Base-by-base conservation (phyloP, 2,113 vertebrate species). In the Oreotragus oreotragus region DNA sequence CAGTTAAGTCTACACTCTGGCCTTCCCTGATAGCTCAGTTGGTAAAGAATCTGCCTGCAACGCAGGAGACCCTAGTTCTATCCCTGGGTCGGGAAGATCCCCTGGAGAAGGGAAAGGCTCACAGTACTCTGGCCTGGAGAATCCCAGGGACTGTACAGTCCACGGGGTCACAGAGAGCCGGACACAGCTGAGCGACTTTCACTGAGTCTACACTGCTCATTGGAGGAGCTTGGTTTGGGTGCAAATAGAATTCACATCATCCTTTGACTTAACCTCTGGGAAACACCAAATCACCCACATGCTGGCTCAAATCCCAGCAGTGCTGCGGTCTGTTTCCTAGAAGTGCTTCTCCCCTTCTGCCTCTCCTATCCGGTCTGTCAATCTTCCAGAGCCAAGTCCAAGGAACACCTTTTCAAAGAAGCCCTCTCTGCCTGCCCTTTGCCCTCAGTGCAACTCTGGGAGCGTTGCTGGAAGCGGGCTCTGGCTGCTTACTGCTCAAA, bases 151-250 rank as follows among this genome's bases (percentile, higher is more conserved):
- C 64, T 36, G 6, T 36, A 70, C n/a, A 23, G n/a, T 70, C 19
- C n/a, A 3, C 10, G 64, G 64, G n/a, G n/a, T 70, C 64, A 64
- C 62, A 70, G n/a, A 64, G 33, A 21, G n/a, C 23, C 2, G 2
- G 66, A 36, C 66, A 23, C 2, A 5, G 36, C n/a, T 11, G 19
- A 70, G 19, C 0, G 1, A 21, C 17, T 23, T 70, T 6, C 19
- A 21, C 66, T 6, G 19, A 43, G 5, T 33, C 79, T 30, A 33
- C 28, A 60, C n/a, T 0, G 0, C 27, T 76, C n/a, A 7, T 6
- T 30, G 76, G 80, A 70, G 28, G 58, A 93, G 76, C 36, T 36
- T 7, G 28, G 30, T 30, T 95, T 93, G 12, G 14, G 60, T 57
- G 19, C 43, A 36, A 47, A 81, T 43, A 55, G 53, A 90, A 49